A percentile compares a stretch with the other conserved stretches of the same genome.
Evolutionary conservation across 1,140 invertebrate genomes (phyloP).

Genomic region (Bursaphelenchus mucronatus): DNA sequence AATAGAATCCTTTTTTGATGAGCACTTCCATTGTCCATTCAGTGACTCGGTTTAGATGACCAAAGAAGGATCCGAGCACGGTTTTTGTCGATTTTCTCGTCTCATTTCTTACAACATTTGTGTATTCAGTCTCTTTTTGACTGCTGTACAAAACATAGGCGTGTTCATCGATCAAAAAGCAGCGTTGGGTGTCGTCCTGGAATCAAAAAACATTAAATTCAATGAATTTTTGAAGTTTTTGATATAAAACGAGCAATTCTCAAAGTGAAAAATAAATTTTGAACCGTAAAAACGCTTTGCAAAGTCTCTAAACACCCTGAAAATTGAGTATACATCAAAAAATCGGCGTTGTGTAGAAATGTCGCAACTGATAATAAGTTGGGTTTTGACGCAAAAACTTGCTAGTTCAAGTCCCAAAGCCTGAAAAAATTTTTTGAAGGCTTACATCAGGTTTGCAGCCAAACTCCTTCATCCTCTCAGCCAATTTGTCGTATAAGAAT

Average conservation of each 20-base stretch:
- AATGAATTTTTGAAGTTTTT: neutral
- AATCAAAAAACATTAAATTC: conserved; percentile 18
- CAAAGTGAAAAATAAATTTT: too few relatives aligned
- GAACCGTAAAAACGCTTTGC: too few relatives aligned
- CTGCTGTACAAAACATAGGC: conserved; percentile 57
- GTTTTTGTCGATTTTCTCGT: conserved; percentile 18
- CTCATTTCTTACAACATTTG: conserved; percentile 25
- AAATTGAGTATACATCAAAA: too few relatives aligned
- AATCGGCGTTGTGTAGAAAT: too few relatives aligned
- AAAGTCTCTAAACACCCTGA: too few relatives aligned
- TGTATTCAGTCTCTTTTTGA: conserved; percentile 46
- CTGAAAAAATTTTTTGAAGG: neutral
- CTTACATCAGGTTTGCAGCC: conserved; percentile 54
- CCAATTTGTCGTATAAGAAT: conserved; percentile 53
- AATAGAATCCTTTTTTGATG: conserved; percentile 54
- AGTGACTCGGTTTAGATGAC: conserved; percentile 54
- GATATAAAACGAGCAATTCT: neutral
- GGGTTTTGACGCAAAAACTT: too few relatives aligned
- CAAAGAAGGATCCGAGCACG: conserved; percentile 55
- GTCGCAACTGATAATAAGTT: too few relatives aligned
- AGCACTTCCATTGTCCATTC: conserved; percentile 59
- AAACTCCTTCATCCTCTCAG: conserved; percentile 44
- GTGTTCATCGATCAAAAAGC: conserved; percentile 57
- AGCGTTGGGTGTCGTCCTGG: conserved; percentile 47
- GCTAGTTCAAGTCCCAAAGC: neutral